Evolutionary conservation across 2,888 invertebrate genomes (phyloP), one percentile per base, ranked within the genome.

Genomic region (Sussaba pulchella): DNA sequence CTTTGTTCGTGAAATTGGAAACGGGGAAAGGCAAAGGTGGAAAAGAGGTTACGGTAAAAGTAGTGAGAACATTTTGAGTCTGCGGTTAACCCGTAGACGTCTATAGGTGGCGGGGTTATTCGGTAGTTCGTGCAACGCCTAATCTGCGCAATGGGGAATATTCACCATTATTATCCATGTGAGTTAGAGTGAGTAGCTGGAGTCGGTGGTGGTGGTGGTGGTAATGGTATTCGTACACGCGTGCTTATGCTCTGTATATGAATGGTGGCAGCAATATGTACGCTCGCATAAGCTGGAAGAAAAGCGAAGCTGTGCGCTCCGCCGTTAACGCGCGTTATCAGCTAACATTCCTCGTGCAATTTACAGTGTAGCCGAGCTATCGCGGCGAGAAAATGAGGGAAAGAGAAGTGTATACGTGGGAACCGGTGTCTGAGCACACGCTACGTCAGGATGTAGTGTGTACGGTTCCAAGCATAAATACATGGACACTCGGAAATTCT

Each of bases 311-410:
- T 76, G 54, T 31, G 76, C 61, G 80, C 52, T 36, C 41, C 26
- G 66, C 61, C 76, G 80, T 72, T 76, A 80, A 80, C 80, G 74
- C 74, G 73, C 76, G 75, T 74, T 81, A 82, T 82, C 81, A 81
- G 78, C 75, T 83, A 19, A 82, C 83, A 83, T 82, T 82, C 81
- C 70, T 52, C 50, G 54, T 67, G 82, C 78, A 83, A 82, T 83
- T 83, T 83, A 73, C 82, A 67, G 45, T 59, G 59, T 47, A 43
- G 61, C 36, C 54, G 43, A 61, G 76, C 57, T 66, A 12, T 41
- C 36, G 21, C 50, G 50, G 52, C 50, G 52, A 63, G 59, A 12
- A n/a, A n/a, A n/a, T n/a, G 39, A 67, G 61, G 63, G 47, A 21
- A 41, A 74, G n/a, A 45, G 39, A 50, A 45, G 24, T 57, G 57